Percentiles rank a stretch among this genome's conserved stretches.
Conservation (phyloP, 2,113 vertebrate genomes). For the Chroicocephalus ridibundus region DNA sequence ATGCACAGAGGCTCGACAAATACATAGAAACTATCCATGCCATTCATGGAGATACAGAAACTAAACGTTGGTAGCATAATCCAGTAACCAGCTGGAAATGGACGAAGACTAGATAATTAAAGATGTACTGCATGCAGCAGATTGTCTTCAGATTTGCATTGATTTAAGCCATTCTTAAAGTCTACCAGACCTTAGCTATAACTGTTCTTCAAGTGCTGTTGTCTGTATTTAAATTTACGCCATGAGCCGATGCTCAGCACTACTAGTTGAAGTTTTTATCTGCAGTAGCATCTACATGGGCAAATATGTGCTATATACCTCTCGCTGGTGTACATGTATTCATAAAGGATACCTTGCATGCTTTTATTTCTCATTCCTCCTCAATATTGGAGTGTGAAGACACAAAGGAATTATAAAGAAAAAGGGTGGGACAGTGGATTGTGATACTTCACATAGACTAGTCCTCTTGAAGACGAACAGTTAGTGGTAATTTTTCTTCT, state of each 20-base stretch:
- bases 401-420: neutral
- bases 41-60: neutral
- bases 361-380: neutral
- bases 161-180: neutral
- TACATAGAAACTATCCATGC: neutral
- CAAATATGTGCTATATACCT: neutral
- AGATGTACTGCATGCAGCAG: neutral
- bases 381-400: neutral
- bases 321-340: neutral
- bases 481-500: neutral
- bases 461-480: neutral
- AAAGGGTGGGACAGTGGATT: neutral
- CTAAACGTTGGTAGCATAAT: neutral
- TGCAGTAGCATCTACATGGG: neutral
- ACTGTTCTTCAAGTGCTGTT: neutral
- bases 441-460: neutral
- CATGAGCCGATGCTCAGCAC: neutral
- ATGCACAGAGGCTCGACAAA: neutral
- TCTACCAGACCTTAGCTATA: neutral
- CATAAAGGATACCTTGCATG: neutral
- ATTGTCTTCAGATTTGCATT: neutral
- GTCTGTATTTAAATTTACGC: neutral
- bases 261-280: neutral
- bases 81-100: neutral
- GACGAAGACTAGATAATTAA: neutral